Evolutionary conservation across 1,140 invertebrate species (phyloP).

Genomic region (Hormaphis cornu): DNA sequence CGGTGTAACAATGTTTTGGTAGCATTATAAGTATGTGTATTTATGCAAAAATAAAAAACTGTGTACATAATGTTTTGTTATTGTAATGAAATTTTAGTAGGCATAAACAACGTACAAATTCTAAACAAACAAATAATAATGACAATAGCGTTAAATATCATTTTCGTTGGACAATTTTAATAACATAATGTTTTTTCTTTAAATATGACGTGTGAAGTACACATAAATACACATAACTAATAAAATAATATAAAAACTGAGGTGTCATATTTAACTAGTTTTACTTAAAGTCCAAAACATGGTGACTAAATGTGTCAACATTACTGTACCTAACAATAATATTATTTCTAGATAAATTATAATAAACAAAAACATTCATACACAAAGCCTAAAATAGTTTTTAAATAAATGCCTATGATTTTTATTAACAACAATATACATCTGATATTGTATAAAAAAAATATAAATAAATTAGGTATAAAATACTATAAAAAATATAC

Average conservation of each 20-base stretch:
- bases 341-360: background rate
- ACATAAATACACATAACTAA: background rate
- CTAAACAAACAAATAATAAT: background rate
- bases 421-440: background rate
- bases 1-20: background rate
- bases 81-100: background rate
- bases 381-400: background rate
- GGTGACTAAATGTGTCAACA: background rate
- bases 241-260: background rate
- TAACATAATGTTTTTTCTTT: background rate
- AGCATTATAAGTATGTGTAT: background rate
- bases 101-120: constrained; percentile 1
- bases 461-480: background rate
- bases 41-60: constrained; percentile 2
- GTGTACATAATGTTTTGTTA: constrained; percentile 8
- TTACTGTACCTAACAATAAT: background rate
- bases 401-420: background rate
- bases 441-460: too few species aligned
- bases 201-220: background rate
- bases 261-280: background rate
- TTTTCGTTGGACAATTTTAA: background rate
- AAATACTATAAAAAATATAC: background rate
- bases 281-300: background rate
- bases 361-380: background rate
- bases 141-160: background rate